A percentile compares a stretch with the other conserved stretches of the same genome.
phyloP scores from a whole-genome alignment of 2,113 vertebrate genomes.

The Sphyrna mokarran region DNA sequence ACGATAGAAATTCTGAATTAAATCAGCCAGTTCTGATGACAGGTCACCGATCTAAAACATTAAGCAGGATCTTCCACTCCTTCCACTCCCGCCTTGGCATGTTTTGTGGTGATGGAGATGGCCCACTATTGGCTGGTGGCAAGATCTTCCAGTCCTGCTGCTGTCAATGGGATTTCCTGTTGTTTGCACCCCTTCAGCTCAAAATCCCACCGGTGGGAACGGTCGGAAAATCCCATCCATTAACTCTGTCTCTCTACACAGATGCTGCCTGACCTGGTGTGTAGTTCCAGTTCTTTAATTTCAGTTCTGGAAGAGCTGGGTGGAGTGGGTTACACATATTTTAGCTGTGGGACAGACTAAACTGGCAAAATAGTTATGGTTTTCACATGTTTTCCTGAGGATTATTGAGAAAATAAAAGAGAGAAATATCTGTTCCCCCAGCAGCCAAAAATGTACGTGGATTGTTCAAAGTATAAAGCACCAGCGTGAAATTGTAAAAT shows the following conservation, averaged over 20 bases:
- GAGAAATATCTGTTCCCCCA: not conserved
- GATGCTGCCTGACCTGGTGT: not conserved
- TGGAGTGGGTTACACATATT: not conserved
- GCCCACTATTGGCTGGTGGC: too few relatives aligned
- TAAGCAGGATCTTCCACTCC: too few relatives aligned
- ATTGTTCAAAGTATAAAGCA: not conserved
- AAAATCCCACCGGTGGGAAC: too few relatives aligned
- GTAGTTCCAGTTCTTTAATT: not conserved
- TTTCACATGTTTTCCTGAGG: not conserved
- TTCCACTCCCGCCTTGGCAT: too few relatives aligned
- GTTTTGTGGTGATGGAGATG: too few relatives aligned
- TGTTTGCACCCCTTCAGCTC: too few relatives aligned
- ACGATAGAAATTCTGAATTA: not conserved
- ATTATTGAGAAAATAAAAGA: not conserved
- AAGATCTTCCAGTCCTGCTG: too few relatives aligned
- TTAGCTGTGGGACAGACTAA: not conserved
- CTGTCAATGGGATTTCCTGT: too few relatives aligned
- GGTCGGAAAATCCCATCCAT: too few relatives aligned
- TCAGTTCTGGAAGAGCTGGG: not conserved
- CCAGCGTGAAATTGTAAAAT: not conserved
- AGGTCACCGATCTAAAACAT: not conserved
- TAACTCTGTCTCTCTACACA: not conserved
- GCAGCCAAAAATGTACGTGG: not conserved
- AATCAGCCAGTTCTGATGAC: not conserved
- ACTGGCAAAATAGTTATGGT: not conserved